These are phyloP conservation scores for Thryonomys swinderianus DNA, from an alignment of 2,113 vertebrate genomes.

Conservation along the genomic window DNA sequence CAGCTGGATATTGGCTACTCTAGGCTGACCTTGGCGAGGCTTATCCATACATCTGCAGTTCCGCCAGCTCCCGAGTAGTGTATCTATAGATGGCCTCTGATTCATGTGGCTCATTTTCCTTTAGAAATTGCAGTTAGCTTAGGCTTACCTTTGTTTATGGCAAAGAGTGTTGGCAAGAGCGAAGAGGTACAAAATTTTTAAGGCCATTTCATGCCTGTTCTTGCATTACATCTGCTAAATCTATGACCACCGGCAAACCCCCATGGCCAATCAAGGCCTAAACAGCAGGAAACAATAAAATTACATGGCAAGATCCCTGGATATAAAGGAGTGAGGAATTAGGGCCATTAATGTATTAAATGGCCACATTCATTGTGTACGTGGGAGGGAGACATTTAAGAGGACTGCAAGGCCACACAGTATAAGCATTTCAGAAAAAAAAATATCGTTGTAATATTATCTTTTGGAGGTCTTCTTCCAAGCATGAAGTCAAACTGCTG, in stretches of 20 bases:
- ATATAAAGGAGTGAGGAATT: not conserved
- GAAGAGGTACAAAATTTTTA: not conserved
- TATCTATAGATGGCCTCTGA: not conserved
- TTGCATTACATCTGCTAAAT: not conserved
- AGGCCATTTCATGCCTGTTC: not conserved
- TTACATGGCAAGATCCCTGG: not conserved
- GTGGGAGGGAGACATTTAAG: not conserved
- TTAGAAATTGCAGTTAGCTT: not conserved
- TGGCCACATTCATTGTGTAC: not conserved
- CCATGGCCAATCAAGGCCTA: not conserved
- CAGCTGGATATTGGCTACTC: not conserved
- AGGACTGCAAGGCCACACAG: not conserved
- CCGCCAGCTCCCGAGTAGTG: not conserved
- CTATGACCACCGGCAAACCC: not conserved
- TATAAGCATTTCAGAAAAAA: not conserved
- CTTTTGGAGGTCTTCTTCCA: not conserved
- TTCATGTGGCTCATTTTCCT: not conserved
- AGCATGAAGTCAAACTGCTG: conserved; percentile 22
- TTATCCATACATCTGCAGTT: not conserved
- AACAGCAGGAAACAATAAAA: not conserved
- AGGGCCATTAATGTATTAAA: not conserved
- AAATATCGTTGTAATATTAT: not conserved
- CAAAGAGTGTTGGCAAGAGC: not conserved
- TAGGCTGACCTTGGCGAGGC: not conserved
- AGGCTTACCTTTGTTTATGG: not conserved